Base-by-base conservation (phyloP, 2,888 invertebrate genomes). In the Deilephila porcellus region DNA sequence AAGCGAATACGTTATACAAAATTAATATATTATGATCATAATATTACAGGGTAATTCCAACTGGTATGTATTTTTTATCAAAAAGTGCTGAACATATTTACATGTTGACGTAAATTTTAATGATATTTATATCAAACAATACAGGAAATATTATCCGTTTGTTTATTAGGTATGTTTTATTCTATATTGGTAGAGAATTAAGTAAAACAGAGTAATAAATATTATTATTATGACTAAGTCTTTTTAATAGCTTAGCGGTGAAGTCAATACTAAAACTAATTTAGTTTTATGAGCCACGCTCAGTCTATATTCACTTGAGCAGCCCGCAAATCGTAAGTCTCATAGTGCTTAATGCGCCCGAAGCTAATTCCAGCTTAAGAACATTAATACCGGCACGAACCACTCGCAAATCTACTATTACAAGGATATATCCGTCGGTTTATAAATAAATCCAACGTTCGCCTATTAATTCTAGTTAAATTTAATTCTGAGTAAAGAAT, bases 281-380 rank as follows among this genome's bases (percentile, higher is more conserved):
- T 45, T n/a, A 8, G n/a, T 56, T 56, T 56, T 56, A 64, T 20
- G 45, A 64, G 3, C n/a, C 20, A 64, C 20, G 64, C 37, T 37
- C 45, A 64, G 52, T 52, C 67, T 52, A 67, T 25, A 52, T 52
- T 25, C 52, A 25, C 67, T 67, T 17, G 67, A 67, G 45, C 52
- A 67, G 25, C 52, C 17, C 52, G 45, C 67, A 25, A 52, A 56
- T 45, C 52, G 29, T 52, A 67, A 52, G 45, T 67, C 52, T n/a
- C 6, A 25, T 29, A 60, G 60, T 52, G 67, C 67, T 52, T 67
- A 67, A 29, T 67, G 25, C 25, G 52, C 67, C 67, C 25, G 67
- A 25, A 25, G 67, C 67, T 67, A 67, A 67, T 67, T 67, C 67
- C 67, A 52, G 52, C 67, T 67, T 67, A 67, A 67, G 37, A 45